phyloP scores from a whole-genome alignment of 2,797 vertebrate species.

The Pangasius sanitwongsei region DNA sequence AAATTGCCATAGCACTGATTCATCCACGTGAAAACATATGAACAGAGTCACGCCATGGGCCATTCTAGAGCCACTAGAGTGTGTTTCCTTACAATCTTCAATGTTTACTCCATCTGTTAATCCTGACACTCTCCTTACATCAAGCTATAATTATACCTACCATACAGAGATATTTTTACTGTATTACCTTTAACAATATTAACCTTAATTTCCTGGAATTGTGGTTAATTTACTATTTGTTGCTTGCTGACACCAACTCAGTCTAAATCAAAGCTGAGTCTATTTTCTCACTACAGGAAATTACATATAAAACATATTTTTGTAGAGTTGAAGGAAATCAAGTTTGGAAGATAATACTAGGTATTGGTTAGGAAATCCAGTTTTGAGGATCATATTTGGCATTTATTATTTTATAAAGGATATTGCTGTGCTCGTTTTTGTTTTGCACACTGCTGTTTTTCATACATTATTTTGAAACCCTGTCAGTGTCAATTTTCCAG shows the following conservation, averaged over 20 bases:
- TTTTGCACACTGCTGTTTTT: conserved; percentile 1
- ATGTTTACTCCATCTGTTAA: background rate
- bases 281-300: conserved; percentile 38
- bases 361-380: background rate
- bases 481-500: conserved; percentile 15
- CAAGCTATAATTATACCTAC: background rate
- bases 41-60: background rate
- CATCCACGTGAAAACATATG: background rate
- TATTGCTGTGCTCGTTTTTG: background rate
- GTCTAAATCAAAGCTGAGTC: conserved; percentile 7
- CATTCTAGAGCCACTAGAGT: background rate
- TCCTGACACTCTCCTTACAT: background rate
- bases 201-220: background rate
- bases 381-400: background rate
- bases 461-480: background rate
- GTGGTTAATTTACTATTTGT: conserved; percentile 24
- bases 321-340: background rate
- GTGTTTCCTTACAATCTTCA: background rate
- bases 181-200: background rate
- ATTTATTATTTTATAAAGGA: conserved; percentile 24
- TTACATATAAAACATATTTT: conserved; percentile 18
- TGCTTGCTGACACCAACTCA: conserved; percentile 16
- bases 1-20: background rate
- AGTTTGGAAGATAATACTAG: background rate
- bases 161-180: background rate